These are phyloP conservation scores for Aphidius ervi DNA, from an alignment of 1,140 invertebrate genomes.

Conservation along the genomic window DNA sequence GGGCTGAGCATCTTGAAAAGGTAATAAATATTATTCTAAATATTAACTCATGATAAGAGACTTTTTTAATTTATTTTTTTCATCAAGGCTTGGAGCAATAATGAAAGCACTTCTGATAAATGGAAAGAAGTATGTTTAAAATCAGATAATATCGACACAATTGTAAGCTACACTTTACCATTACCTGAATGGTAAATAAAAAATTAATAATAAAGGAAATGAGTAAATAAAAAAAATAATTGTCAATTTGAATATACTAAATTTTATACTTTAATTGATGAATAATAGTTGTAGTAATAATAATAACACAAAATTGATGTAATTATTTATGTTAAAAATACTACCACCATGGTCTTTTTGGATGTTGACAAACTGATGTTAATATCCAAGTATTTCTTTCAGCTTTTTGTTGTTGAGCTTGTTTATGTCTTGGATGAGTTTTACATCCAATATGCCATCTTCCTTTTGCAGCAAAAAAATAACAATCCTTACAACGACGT, in stretches of 20 bases:
- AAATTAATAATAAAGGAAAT: neutral
- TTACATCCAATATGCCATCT: conserved; percentile 70
- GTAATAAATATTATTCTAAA: conserved; percentile 25
- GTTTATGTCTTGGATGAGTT: conserved; percentile 74
- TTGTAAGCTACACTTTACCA: conserved; percentile 40
- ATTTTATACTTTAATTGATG: conserved; percentile 2
- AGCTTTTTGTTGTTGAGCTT: conserved; percentile 59
- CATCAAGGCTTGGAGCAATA: neutral
- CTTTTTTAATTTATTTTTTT: neutral
- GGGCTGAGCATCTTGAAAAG: conserved; percentile 43
- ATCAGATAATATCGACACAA: conserved; percentile 29
- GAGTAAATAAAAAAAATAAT: neutral
- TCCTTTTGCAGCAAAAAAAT: conserved; percentile 65
- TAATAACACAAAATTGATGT: conserved; percentile 5
- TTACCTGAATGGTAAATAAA: conserved; percentile 28
- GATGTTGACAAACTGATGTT: conserved; percentile 44
- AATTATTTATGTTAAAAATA: neutral
- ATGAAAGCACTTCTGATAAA: neutral
- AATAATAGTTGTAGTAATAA: conserved; percentile 12
- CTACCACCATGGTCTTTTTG: conserved; percentile 18
- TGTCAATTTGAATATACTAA: conserved; percentile 7
- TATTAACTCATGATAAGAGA: neutral
- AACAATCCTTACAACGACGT: conserved; percentile 74
- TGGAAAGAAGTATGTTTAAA: conserved; percentile 32
- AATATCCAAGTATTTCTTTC: conserved; percentile 67